phyloP scores from a whole-genome alignment of 2,888 invertebrate species.

The Aspidiotus destructor region DNA sequence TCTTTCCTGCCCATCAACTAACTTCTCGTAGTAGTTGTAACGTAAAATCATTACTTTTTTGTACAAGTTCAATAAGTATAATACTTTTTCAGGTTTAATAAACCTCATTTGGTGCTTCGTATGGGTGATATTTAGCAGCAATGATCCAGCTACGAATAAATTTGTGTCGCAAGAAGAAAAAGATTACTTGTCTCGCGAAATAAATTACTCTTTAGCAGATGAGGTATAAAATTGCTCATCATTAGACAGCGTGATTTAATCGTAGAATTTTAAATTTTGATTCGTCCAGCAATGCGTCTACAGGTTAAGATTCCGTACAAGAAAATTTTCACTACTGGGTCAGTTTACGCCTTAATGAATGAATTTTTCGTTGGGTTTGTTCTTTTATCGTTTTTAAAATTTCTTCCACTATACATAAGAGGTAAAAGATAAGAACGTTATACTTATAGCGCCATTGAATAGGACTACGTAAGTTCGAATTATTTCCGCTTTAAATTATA shows the following conservation, averaged over 20 bases:
- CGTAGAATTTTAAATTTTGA: no score
- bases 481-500: no score
- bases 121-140: neutral
- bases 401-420: neutral
- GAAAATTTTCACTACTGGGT: neutral
- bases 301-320: neutral
- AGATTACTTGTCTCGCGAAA: neutral
- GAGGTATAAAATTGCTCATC: no score
- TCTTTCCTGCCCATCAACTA: no score
- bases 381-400: neutral
- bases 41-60: no score
- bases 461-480: no score
- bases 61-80: no score
- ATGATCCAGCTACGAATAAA: neutral
- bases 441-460: no score
- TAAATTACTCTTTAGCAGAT: no score
- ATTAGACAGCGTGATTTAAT: no score
- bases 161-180: neutral
- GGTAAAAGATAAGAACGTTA: neutral
- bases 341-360: neutral
- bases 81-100: neutral
- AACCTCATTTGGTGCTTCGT: neutral
- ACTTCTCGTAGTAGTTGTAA: no score
- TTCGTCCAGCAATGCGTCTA: no score
- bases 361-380: neutral